Conservation (phyloP, 2,113 vertebrate species). For the Prietella phreatophila region DNA sequence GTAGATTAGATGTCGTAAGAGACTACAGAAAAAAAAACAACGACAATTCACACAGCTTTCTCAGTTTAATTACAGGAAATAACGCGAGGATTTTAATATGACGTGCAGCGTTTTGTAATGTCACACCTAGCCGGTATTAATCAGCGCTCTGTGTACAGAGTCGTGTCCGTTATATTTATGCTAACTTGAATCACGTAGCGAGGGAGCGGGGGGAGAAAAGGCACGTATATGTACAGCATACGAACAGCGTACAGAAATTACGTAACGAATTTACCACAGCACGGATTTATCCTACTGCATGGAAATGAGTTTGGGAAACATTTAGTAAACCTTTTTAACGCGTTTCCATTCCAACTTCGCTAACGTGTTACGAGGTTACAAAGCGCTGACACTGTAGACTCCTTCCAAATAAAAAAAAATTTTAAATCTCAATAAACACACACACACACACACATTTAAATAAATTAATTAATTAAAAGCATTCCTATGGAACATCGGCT, state of each 20-base stretch:
- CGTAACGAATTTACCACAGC: too few relatives aligned
- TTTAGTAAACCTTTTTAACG: too few relatives aligned
- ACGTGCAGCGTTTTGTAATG: neutral
- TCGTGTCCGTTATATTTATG: neutral
- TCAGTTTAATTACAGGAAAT: neutral
- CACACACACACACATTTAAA: neutral
- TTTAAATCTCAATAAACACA: neutral
- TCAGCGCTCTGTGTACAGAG: neutral
- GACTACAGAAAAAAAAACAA: neutral
- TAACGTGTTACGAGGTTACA: neutral
- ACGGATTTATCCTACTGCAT: too few relatives aligned
- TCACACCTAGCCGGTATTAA: neutral
- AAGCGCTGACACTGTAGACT: neutral
- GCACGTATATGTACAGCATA: too few relatives aligned
- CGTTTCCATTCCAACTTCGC: neutral
- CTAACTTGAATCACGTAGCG: neutral
- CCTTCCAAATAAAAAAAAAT: neutral
- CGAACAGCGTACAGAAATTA: too few relatives aligned
- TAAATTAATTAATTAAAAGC: too few relatives aligned
- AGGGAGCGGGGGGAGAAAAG: too few relatives aligned
- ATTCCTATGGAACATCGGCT: neutral
- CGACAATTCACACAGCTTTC: too few relatives aligned
- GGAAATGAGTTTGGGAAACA: too few relatives aligned
- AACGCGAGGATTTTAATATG: neutral
- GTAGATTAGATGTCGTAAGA: too few relatives aligned